A percentile compares a stretch with the other conserved stretches of the same genome.
Evolutionary conservation across 2,113 vertebrate species (phyloP).

Genomic region (Nothocercus julius): DNA sequence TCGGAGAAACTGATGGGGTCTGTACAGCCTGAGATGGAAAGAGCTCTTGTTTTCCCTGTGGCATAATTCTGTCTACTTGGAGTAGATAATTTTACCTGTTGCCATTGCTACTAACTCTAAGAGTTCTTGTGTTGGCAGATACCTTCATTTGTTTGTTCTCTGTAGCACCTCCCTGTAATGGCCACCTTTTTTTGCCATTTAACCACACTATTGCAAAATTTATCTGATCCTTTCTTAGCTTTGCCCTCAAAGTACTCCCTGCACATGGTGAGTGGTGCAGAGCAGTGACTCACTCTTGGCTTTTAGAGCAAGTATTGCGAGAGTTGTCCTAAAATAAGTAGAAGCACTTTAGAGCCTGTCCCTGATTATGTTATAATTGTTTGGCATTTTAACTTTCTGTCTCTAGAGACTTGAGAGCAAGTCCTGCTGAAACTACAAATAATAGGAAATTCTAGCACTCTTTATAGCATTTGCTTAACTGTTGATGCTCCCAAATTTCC

Average conservation of each 20-base stretch:
- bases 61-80: neutral
- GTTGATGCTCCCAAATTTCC: neutral
- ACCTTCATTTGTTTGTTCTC: neutral
- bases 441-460: neutral
- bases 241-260: neutral
- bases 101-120: neutral
- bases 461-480: neutral
- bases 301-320: neutral
- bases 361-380: neutral
- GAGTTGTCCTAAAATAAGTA: conserved; percentile 34
- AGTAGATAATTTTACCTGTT: neutral
- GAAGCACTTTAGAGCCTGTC: neutral
- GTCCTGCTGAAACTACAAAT: neutral
- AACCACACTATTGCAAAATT: neutral
- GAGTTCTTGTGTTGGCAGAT: neutral
- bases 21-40: neutral
- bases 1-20: neutral
- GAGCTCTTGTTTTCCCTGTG: neutral
- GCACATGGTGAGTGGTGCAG: neutral
- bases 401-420: neutral
- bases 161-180: neutral
- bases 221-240: neutral
- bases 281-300: conserved; percentile 7
- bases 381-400: conserved; percentile 35
- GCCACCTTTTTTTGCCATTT: neutral